These are phyloP conservation scores for human (Homo sapiens) DNA, from an alignment of 2,113 vertebrate species.

Conservation along the genomic window DNA sequence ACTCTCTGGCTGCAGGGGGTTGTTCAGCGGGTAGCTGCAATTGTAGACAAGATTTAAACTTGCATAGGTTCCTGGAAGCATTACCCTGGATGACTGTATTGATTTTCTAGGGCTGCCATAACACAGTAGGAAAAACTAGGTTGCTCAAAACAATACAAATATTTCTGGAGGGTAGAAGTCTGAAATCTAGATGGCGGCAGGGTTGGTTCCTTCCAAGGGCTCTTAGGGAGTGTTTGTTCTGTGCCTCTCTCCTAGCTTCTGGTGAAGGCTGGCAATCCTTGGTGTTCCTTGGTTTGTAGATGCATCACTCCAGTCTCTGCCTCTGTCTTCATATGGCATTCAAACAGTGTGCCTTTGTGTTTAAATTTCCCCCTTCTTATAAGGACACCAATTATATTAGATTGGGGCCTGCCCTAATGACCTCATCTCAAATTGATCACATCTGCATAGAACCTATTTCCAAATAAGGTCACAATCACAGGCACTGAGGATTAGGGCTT, in stretches of 20 bases:
- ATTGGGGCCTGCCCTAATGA: background rate
- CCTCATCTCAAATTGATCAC: background rate
- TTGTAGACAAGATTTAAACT: background rate
- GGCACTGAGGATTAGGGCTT: background rate
- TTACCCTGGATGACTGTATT: background rate
- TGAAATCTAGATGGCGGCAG: background rate
- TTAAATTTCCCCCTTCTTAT: background rate
- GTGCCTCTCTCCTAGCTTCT: background rate
- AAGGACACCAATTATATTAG: background rate
- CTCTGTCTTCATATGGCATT: fast-evolving
- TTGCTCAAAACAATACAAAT: background rate
- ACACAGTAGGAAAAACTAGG: background rate
- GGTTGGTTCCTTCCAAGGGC: background rate
- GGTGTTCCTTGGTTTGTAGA: background rate
- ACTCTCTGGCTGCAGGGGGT: background rate
- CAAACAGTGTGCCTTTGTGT: background rate
- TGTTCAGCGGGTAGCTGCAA: background rate
- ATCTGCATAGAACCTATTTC: background rate
- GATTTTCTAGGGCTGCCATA: background rate
- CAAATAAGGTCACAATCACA: background rate
- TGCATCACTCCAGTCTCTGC: background rate
- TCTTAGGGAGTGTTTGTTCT: background rate
- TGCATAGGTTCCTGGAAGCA: fast-evolving
- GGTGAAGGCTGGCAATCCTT: background rate
- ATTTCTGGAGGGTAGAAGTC: background rate